Evolutionary conservation across 1,140 invertebrate species (phyloP).

Genomic region (Belonocnema kinseyi): DNA sequence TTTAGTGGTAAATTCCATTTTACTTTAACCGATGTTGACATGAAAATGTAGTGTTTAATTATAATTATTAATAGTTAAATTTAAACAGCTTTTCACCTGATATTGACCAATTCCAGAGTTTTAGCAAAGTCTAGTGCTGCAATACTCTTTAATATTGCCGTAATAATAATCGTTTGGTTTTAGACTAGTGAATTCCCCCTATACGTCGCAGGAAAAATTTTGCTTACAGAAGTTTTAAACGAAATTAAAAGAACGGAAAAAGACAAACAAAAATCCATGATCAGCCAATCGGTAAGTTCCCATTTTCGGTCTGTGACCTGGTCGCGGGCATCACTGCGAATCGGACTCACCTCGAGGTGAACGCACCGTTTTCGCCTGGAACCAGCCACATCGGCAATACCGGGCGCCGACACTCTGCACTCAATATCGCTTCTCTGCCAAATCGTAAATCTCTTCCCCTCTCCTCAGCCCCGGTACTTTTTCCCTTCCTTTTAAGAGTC

Average conservation of each 20-base stretch:
- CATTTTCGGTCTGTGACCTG: slow-evolving; percentile 30
- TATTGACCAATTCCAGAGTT: too few species aligned
- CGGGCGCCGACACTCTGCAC: neutral
- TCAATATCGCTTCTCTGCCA: slow-evolving; percentile 17
- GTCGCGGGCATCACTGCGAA: slow-evolving; percentile 16
- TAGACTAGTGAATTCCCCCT: too few species aligned
- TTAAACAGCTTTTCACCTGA: too few species aligned
- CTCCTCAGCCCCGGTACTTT: neutral
- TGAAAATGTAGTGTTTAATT: too few species aligned
- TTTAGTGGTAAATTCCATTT: too few species aligned
- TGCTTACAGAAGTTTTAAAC: too few species aligned
- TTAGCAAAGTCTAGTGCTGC: too few species aligned
- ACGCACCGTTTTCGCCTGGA: slow-evolving; percentile 25
- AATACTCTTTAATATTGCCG: too few species aligned
- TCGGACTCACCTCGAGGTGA: slow-evolving; percentile 26
- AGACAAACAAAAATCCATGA: neutral
- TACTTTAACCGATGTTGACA: too few species aligned
- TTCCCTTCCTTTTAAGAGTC: neutral
- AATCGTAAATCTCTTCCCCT: slow-evolving; percentile 13
- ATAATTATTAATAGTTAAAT: too few species aligned
- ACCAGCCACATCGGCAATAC: neutral
- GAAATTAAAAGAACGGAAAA: neutral
- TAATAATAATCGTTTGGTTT: too few species aligned
- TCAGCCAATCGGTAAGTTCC: slow-evolving; percentile 23
- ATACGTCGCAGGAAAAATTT: too few species aligned